phyloP scores from a whole-genome alignment of 1,140 invertebrate genomes.

The Carposina sasakii region DNA sequence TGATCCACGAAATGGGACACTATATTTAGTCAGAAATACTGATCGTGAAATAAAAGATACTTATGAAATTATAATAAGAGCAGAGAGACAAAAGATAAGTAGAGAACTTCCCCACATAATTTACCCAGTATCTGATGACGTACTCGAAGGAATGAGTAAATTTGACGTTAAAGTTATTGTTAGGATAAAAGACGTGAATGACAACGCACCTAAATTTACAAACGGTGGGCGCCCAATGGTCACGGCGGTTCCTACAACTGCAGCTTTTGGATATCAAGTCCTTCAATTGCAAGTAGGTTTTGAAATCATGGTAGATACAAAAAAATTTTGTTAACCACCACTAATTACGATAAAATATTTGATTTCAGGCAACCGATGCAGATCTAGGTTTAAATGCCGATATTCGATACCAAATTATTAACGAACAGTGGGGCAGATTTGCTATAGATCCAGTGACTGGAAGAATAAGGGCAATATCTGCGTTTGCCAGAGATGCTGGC shows the following conservation, averaged over 20 bases:
- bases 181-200: constrained; percentile 85
- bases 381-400: constrained; percentile 85
- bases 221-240: constrained; percentile 81
- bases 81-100: constrained; percentile 77
- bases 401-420: constrained; percentile 85
- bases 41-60: constrained; percentile 78
- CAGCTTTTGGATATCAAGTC: constrained; percentile 85
- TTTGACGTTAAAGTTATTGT: constrained; percentile 79
- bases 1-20: constrained; percentile 80
- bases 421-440: constrained; percentile 79
- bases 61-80: constrained; percentile 80
- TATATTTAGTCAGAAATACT: constrained; percentile 79
- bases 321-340: background rate
- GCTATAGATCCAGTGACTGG: constrained; percentile 83
- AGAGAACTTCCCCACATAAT: constrained; percentile 80
- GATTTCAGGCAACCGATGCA: constrained; percentile 78
- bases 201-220: constrained; percentile 84
- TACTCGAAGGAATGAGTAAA: constrained; percentile 77
- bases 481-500: constrained; percentile 78
- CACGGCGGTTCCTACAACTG: constrained; percentile 84
- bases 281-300: constrained; percentile 77
- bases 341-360: background rate
- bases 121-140: constrained; percentile 81
- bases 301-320: background rate
- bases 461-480: constrained; percentile 80